Base-by-base conservation (phyloP, 1,140 invertebrate genomes). In the Zaprionus nigranus region DNA sequence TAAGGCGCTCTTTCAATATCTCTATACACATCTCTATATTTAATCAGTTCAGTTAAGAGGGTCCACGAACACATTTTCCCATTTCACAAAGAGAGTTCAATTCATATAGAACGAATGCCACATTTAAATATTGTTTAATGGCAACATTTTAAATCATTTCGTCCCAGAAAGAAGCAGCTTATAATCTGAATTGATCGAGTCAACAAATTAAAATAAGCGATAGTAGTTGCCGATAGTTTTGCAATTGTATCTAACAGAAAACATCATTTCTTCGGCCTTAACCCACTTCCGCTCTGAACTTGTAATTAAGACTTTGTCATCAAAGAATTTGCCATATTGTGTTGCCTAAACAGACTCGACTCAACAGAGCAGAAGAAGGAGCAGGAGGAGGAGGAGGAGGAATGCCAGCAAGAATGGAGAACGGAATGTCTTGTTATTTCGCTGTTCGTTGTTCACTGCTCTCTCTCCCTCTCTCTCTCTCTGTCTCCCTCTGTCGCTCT, bases 111-210 rank as follows among this genome's bases (percentile, higher is more conserved):
- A 30, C 26, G 24, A 2, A 4, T 56, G 12, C 24, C 36, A 43
- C 36, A 28, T 46, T 9, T n/a, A 40, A 56, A 57, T 40, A 65
- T 56, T 17, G 15, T 54, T 54, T 12, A 51, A n/a, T 65, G 7
- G 36, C 51, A 65, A 56, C 53, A 36, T 57, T 65, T 65, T 36
- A 57, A 56, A 43, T 30, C 51, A 43, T 2, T 56, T 64, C 40
- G 56, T 20, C 15, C 15, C 13, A 40, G 36, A 38, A 5, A 38
- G 15, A 13, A 0, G 36, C 5, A 15, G 36, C 12, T 15, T n/a
- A n/a, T 40, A 40, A 40, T n/a, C 38, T 0, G 15, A 15, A 40
- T 34, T 11, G 9, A 34, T 34, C 30, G 9, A 0, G 0, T 11
- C 30, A 34, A 3, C 30, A 34, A 11, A 11, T 9, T 0, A 34